Evolutionary conservation across 2,113 vertebrate genomes (phyloP), one percentile per base, ranked within the genome.

Genomic region (Oreochromis niloticus): DNA sequence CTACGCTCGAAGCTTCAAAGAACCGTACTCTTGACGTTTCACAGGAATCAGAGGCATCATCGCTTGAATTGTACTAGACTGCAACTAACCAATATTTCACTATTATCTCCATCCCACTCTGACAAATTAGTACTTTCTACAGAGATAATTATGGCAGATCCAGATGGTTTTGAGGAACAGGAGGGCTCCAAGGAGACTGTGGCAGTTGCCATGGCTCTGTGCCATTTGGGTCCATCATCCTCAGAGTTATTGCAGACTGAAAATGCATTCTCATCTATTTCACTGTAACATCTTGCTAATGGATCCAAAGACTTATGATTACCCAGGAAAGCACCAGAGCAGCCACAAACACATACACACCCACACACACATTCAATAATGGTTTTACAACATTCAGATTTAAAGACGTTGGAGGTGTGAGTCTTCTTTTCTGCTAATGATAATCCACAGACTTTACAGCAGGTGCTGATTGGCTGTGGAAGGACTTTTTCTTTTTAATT

Each of bases 251-350:
- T 88, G 39, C 75, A 57, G 46, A 78, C 57, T 87, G 50, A 86
- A 91, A 89, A 80, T 82, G 84, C 86, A 66, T 81, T 87, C 63
- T 92, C 84, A 91, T 93, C 54, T 81, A 8, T 81, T 88, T 82
- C 71, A 63, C 13, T 84, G n/a, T 5, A 79, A 80, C 68, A 82
- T 82, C 66, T 10, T 39, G 17, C 55, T 92, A 91, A 93, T 90
- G 75, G 66, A 83, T 83, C 14, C 16, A 3, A 78, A 75, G 80
- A 59, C n/a, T 82, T 80, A 2, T 78, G 39, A 85, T 87, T 63
- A 43, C 50, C 11, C 19, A 66, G 13, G 89, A 85, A 85, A 80
- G n/a, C 11, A 78, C 27, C 4, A 6, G 46, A n/a, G 73, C 16
- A 13, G 83, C 50, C 22, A 63, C 30, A 34, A 7, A 19, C n/a